Base-by-base conservation (phyloP, 1,140 invertebrate genomes). In the Nasonia giraulti region DNA sequence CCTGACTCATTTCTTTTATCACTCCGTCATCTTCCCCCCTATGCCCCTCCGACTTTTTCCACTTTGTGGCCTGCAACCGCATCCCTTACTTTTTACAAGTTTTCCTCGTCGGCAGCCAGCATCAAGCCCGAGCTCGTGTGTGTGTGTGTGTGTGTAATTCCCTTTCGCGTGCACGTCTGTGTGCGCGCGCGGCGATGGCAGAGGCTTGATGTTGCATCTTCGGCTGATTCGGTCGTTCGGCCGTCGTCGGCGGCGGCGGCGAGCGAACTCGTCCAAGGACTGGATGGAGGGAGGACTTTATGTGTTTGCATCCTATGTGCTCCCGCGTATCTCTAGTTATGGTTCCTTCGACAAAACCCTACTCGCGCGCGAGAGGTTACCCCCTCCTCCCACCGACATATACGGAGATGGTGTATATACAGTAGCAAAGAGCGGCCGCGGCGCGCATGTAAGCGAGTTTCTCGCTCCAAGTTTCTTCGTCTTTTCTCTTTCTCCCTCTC, bases 271-370 rank as follows among this genome's bases (percentile, higher is more conserved):
- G 82, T 82, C 55, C 55, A 55, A 80, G 47, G 74, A 74, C 79
- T 78, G 66, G 87, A 77, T 77, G 69, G 87, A 88, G 88, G 90
- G 88, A 87, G 89, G 89, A 89, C 89, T 93, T 93, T 93, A 93
- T 92, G 91, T 89, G 91, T 92, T 92, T 93, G 91, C 91, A 92
- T 92, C 90, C 91, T 91, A 91, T 92, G 91, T 85, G 80, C 71
- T 85, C 80, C 90, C 88, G 89, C 91, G 89, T 92, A 92, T 92
- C 89, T 90, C 86, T 87, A 86, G 91, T 92, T 92, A 92, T 91
- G 89, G 88, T 89, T 87, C 88, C 88, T 87, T 89, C 89, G 90
- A 90, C 91, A 88, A 91, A 91, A 91, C 89, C 75, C 40, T 83
- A 55, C 62, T 44, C 82, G 82, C 33, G 82, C 33, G 33, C 66